Evolutionary conservation across 2,797 vertebrate species (phyloP).

Genomic region (Scolopax bukidnonensis): DNA sequence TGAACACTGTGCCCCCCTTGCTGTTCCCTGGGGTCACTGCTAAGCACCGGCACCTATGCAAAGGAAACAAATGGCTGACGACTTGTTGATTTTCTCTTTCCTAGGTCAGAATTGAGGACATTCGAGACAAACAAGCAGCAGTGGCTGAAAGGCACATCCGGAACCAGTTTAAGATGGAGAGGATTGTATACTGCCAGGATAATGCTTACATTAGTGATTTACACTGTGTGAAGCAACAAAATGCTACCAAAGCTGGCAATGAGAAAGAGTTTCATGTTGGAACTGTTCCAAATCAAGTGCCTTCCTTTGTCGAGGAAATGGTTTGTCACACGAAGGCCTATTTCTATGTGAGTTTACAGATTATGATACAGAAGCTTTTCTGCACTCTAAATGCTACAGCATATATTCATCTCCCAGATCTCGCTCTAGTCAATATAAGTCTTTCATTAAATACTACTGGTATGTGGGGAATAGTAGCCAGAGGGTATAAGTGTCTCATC

Average conservation of each 20-base stretch:
- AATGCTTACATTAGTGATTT: conserved; percentile 71
- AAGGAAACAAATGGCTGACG: neutral
- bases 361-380: neutral
- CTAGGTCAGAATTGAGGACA: conserved; percentile 82
- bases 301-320: conserved; percentile 75
- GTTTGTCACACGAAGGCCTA: conserved; percentile 82
- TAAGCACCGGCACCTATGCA: neutral
- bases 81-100: neutral
- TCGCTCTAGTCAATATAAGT: accelerated
- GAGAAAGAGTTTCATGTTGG: accelerated
- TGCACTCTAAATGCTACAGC: neutral
- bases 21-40: neutral
- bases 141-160: conserved; percentile 77
- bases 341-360: conserved; percentile 74
- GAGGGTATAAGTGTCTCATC: accelerated
- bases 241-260: accelerated
- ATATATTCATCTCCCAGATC: neutral
- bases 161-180: conserved; percentile 89
- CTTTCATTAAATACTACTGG: neutral
- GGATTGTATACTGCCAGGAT: conserved; percentile 88
- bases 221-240: neutral
- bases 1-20: neutral
- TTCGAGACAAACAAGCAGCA: conserved; percentile 72
- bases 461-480: neutral
- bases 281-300: neutral